Base-by-base conservation (phyloP, 2,113 vertebrate genomes). In the Emydura subglobosa region DNA sequence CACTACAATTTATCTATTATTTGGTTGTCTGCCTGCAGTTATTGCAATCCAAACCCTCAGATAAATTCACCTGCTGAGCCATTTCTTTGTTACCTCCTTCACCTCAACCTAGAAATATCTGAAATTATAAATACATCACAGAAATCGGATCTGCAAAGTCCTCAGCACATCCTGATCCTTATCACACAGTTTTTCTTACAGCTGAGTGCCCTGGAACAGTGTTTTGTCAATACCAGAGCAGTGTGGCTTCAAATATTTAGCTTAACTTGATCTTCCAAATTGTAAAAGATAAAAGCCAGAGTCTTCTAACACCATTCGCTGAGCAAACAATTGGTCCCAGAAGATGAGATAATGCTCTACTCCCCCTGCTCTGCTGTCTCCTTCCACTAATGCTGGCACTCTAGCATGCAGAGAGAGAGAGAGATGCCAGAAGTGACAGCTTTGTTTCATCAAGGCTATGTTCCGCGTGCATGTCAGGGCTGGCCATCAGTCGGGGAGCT, bases 401-500 rank as follows among this genome's bases (percentile, higher is more conserved):
- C 86, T 44, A 8, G 24, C 49, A 57, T 42, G 57, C 79, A 83
- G 2, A 85, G 86, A 85, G 53, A 92, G 53, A 92, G 83, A 88
- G 83, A 89, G 96, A 80, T 29, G 80, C 94, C 92, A 22, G 53
- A 39, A 98, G 95, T 94, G 97, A 98, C 98, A 98, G 96, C 97
- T 97, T 95, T 92, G 95, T 95, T 97, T 93, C 53, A 95, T 98
- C 95, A 96, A 94, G 94, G 97, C 95, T 93, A 94, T 74, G 86
- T 97, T 96, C 91, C 65, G 55, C 91, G 61, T 93, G 86, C 17
- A 91, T 91, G 93, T 91, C 92, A 96, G 96, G 72, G 87, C 89
- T 95, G 92, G 90, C 96, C 97, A 96, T 97, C 98, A 98, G 95
- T 98, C 98, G 93, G 92, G 94, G 90, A 96, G 97, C 96, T 59